These are phyloP conservation scores for Epinephelus moara DNA, from an alignment of 2,113 vertebrate genomes.

Conservation along the genomic window DNA sequence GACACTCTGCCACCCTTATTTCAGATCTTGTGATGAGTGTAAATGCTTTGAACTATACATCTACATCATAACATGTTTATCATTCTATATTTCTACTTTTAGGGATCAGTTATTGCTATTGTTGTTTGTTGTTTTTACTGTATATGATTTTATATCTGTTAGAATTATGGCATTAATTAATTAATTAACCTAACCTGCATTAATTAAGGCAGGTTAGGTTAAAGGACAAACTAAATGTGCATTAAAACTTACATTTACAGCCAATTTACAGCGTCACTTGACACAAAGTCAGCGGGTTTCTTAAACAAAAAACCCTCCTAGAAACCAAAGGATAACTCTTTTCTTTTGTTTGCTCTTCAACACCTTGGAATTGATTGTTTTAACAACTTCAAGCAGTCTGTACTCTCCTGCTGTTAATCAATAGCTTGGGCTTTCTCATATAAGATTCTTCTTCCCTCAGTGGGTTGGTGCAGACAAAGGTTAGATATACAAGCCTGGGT, in stretches of 20 bases:
- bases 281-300: background rate
- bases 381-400: slow-evolving; percentile 3
- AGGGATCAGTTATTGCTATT: no score
- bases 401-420: slow-evolving; percentile 34
- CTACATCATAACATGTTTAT: no score
- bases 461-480: slow-evolving; percentile 32
- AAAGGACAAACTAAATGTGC: background rate
- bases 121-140: no score
- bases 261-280: background rate
- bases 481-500: slow-evolving; percentile 28
- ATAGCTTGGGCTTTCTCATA: slow-evolving; percentile 47
- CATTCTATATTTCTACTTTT: no score
- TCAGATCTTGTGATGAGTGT: no score
- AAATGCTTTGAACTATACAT: no score
- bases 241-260: background rate
- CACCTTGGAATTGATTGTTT: slow-evolving; percentile 35
- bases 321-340: background rate
- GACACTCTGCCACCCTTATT: no score
- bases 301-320: background rate
- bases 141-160: no score
- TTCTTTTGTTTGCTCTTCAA: slow-evolving; percentile 37
- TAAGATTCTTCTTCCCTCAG: slow-evolving; percentile 36
- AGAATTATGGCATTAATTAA: no score
- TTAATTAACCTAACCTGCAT: no score
- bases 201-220: background rate